phyloP scores from a whole-genome alignment of 2,888 invertebrate species.

The Cephus sareptanus region DNA sequence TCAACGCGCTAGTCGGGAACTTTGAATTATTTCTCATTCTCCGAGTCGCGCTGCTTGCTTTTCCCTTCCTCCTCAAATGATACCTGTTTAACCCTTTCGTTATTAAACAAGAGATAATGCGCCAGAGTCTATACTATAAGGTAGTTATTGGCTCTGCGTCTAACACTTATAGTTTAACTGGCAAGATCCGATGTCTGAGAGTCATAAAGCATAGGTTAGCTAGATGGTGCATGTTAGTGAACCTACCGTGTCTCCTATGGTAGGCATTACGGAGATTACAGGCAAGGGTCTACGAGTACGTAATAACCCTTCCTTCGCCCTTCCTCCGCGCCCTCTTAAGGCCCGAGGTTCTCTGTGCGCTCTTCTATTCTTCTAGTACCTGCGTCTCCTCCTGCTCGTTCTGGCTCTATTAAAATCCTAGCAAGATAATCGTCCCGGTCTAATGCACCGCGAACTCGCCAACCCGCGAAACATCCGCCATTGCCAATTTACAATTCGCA shows the following conservation, averaged over 20 bases:
- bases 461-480: constrained; percentile 38
- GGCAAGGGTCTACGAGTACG: constrained; percentile 33
- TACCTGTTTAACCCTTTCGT: background rate
- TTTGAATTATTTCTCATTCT: background rate
- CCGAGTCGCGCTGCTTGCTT: background rate
- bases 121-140: background rate
- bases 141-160: background rate
- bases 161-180: constrained; percentile 46
- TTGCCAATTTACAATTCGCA: background rate
- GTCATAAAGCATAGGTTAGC: constrained; percentile 49
- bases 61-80: background rate
- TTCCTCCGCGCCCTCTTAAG: constrained; percentile 20
- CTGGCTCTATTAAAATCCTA: constrained; percentile 50
- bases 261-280: constrained; percentile 57
- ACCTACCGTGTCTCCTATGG: constrained; percentile 46
- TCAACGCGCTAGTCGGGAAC: background rate
- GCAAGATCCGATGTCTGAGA: constrained; percentile 54
- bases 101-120: background rate
- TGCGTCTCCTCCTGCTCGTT: constrained; percentile 21
- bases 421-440: constrained; percentile 9
- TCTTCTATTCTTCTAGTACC: background rate
- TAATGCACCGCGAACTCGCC: constrained; percentile 49
- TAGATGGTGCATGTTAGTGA: constrained; percentile 30
- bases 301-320: constrained; percentile 43
- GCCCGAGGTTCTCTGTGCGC: background rate